Conservation (phyloP, 2,797 vertebrate species). For the Neosalanx taihuensis region DNA sequence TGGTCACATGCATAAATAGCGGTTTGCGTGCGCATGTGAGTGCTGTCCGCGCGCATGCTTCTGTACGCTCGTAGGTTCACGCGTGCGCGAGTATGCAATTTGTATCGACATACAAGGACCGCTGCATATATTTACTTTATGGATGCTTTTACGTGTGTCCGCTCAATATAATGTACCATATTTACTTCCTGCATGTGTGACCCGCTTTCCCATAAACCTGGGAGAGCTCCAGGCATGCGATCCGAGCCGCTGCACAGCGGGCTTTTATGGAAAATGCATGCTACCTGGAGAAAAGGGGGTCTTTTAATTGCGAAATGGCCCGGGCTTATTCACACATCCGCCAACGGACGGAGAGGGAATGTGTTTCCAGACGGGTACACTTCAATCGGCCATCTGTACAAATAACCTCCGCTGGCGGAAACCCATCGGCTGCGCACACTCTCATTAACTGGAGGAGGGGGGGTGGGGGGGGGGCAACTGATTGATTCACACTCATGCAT, state of each 20-base stretch:
- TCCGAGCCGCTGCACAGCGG: neutral
- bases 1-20: neutral
- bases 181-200: neutral
- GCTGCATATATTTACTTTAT: neutral
- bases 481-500: slow-evolving; percentile 48
- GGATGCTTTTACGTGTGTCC: slow-evolving; percentile 1
- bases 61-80: neutral
- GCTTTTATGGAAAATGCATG: slow-evolving; percentile 30
- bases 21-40: neutral
- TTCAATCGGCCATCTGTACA: slow-evolving; percentile 40
- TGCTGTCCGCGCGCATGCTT: slow-evolving; percentile 5
- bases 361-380: slow-evolving; percentile 32
- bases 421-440: slow-evolving; percentile 1
- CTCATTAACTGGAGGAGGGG: slow-evolving; percentile 46
- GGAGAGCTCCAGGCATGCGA: neutral
- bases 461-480: slow-evolving; percentile 22
- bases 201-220: neutral
- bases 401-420: slow-evolving; percentile 30
- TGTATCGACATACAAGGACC: neutral
- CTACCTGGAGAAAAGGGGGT: slow-evolving; percentile 12
- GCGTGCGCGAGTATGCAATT: neutral
- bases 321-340: slow-evolving; percentile 18
- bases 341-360: slow-evolving; percentile 26
- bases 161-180: neutral
- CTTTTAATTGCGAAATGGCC: slow-evolving; percentile 28